Conservation (phyloP, 2,888 invertebrate species). For the Mesochorus sp. region DNA sequence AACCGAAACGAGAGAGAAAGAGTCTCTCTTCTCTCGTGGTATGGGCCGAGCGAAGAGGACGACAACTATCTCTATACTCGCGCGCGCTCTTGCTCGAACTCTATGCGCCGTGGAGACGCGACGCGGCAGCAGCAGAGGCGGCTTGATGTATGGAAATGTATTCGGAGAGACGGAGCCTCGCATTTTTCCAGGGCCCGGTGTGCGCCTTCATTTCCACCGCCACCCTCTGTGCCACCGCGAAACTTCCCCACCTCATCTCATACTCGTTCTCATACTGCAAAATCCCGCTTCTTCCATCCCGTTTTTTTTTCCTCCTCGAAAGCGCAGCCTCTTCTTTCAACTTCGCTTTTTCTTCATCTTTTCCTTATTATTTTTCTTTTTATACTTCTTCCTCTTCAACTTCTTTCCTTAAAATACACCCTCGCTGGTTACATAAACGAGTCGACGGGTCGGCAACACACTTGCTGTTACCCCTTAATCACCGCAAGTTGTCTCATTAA, state of each 20-base stretch:
- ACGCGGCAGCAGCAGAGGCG: conserved; percentile 64
- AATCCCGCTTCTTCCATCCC: conserved; percentile 29
- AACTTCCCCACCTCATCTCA: conserved; percentile 65
- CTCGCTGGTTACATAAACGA: conserved; percentile 39
- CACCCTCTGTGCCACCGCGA: conserved; percentile 64
- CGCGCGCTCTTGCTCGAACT: conserved; percentile 66
- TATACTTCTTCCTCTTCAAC: conserved; percentile 39
- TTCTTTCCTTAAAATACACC: conserved; percentile 51
- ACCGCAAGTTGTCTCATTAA: conserved; percentile 77
- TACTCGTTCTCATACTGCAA: conserved; percentile 40
- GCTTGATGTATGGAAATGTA: conserved; percentile 83
- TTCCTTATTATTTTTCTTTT: conserved; percentile 38
- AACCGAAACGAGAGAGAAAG: neutral
- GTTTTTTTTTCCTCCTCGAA: conserved; percentile 25
- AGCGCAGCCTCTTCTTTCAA: conserved; percentile 37
- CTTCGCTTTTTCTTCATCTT: conserved; percentile 32
- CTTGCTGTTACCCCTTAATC: conserved; percentile 74
- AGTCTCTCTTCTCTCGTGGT: conserved; percentile 52
- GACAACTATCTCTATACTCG: conserved; percentile 41
- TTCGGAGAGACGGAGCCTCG: conserved; percentile 81
- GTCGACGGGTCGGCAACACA: conserved; percentile 56
- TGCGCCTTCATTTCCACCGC: conserved; percentile 72
- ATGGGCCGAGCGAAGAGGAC: conserved; percentile 52
- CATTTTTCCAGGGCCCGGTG: conserved; percentile 80
- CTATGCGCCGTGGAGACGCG: conserved; percentile 67